phyloP scores from a whole-genome alignment of 2,797 vertebrate species.

The Gymnothorax reevesii region DNA sequence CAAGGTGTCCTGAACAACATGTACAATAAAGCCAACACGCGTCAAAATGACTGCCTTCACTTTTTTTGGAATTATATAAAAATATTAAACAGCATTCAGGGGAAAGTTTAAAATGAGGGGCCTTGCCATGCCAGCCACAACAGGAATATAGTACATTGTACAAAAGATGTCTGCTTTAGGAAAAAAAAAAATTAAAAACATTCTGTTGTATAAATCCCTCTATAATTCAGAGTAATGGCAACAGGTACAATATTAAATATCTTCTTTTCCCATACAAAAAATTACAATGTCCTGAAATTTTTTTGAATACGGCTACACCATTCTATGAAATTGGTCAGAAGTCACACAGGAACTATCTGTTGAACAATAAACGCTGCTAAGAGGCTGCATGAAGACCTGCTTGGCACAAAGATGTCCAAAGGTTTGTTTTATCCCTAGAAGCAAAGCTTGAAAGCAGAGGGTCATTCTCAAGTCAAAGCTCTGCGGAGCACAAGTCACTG shows the following conservation, averaged over 20 bases:
- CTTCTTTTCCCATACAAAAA: not conserved
- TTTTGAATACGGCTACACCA: not conserved
- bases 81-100: conserved; percentile 48
- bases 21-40: conserved; percentile 76
- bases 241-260: not conserved
- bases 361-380: conserved; percentile 62
- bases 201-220: not conserved
- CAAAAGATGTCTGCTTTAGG: not conserved
- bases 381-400: conserved; percentile 58
- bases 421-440: not conserved
- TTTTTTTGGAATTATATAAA: conserved; percentile 27
- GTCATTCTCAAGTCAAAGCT: not conserved
- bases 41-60: conserved; percentile 58
- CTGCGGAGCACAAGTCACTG: not conserved
- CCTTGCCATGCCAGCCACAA: conserved; percentile 10
- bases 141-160: conserved; percentile 29
- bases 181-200: not conserved
- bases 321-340: not conserved
- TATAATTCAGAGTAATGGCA: not conserved
- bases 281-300: not conserved
- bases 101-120: conserved; percentile 19
- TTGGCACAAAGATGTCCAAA: conserved; percentile 56
- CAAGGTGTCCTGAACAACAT: conserved; percentile 69
- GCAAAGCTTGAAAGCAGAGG: not conserved
- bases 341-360: not conserved